Percentiles rank a stretch among this genome's conserved stretches.
phyloP scores from a whole-genome alignment of 2,113 vertebrate species.

The Podarcis muralis region DNA sequence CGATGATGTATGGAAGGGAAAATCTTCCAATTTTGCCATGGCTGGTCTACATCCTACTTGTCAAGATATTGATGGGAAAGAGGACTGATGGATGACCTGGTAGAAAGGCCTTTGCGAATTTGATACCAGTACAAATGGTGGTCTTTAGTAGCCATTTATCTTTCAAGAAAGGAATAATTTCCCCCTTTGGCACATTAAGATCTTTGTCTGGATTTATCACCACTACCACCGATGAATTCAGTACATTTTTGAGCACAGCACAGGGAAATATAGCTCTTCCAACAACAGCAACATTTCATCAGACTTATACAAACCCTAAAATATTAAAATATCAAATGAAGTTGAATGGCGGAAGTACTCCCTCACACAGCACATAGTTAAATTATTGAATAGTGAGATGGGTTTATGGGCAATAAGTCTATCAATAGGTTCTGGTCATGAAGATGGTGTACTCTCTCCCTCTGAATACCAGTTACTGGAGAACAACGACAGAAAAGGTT shows the following conservation, averaged over 20 bases:
- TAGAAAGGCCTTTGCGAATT: not conserved
- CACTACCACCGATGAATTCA: fast-evolving
- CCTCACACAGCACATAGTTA: no score
- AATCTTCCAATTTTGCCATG: not conserved
- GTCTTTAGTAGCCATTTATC: not conserved
- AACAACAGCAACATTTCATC: no score
- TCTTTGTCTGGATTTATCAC: not conserved
- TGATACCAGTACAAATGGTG: not conserved
- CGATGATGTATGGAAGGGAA: no score
- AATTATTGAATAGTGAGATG: not conserved
- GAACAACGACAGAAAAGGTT: no score
- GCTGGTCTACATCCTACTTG: not conserved
- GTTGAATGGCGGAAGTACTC: no score
- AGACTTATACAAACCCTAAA: no score
- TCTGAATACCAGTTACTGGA: not conserved
- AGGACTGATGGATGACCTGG: not conserved
- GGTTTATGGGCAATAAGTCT: not conserved
- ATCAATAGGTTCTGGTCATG: not conserved
- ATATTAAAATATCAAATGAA: no score
- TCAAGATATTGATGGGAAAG: not conserved
- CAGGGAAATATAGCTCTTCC: not conserved
- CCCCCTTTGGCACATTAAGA: not conserved
- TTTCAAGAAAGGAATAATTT: conserved; percentile 13
- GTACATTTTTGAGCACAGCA: no score
- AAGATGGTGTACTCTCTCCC: not conserved